Conservation (phyloP, 1,140 invertebrate species). For the Ganaspis sp. region DNA sequence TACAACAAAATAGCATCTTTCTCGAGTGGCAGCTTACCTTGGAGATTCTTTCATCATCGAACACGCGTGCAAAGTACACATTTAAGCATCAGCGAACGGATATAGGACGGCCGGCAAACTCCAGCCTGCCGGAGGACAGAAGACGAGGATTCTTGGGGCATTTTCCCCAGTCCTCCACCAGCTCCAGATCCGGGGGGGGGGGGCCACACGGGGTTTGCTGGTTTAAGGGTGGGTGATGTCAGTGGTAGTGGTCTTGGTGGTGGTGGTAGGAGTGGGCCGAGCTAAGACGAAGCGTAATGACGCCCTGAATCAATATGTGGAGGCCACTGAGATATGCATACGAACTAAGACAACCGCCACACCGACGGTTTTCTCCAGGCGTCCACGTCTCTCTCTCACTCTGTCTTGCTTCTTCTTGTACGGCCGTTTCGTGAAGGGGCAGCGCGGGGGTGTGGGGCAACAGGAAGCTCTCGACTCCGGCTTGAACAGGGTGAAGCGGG, state of each 20-base stretch:
- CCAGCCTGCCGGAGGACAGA: constrained; percentile 23
- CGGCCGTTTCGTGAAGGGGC: constrained; percentile 43
- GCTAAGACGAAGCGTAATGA: constrained; percentile 73
- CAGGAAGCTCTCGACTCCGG: constrained; percentile 38
- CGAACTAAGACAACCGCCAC: constrained; percentile 71
- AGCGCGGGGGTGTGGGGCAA: constrained; percentile 31
- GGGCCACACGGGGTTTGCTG: constrained; percentile 47
- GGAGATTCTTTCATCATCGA: constrained; percentile 8
- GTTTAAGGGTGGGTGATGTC: constrained; percentile 56
- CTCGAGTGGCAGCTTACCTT: not conserved
- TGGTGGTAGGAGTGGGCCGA: constrained; percentile 68
- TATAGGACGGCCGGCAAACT: constrained; percentile 17
- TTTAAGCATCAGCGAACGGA: constrained; percentile 26
- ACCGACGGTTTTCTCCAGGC: constrained; percentile 62
- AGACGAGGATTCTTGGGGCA: constrained; percentile 9
- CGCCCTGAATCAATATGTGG: constrained; percentile 74
- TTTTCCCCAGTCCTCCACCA: not conserved
- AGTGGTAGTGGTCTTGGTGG: constrained; percentile 52
- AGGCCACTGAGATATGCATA: constrained; percentile 73
- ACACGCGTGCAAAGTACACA: constrained; percentile 29
- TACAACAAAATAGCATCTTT: not conserved
- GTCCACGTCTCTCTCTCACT: constrained; percentile 47
- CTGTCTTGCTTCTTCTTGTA: constrained; percentile 53
- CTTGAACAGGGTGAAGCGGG: constrained; percentile 34
- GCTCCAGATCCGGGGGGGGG: not conserved